These are phyloP conservation scores for Panopea generosa DNA, from an alignment of 2,888 invertebrate species.

Conservation along the genomic window DNA sequence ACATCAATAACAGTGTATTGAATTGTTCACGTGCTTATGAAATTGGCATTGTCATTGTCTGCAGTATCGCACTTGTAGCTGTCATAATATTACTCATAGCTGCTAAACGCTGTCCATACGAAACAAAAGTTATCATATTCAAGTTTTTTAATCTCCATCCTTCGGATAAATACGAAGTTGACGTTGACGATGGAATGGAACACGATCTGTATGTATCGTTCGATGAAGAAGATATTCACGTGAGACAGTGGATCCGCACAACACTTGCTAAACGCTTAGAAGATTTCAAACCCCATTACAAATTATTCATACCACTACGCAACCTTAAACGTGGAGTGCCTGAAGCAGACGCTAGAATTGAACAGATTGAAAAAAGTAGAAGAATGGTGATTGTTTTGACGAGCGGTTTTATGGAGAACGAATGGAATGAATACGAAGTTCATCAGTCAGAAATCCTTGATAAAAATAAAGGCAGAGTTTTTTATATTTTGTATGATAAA, in stretches of 20 bases:
- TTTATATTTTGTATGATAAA: background rate
- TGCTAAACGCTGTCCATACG: background rate
- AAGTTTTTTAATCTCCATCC: background rate
- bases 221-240: background rate
- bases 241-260: background rate
- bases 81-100: background rate
- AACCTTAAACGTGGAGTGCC: background rate
- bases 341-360: background rate
- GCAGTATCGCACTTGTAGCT: background rate
- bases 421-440: background rate
- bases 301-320: too few relatives aligned
- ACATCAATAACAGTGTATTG: background rate
- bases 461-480: background rate
- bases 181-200: background rate
- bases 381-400: background rate
- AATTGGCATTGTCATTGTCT: background rate
- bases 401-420: too few relatives aligned
- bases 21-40: background rate
- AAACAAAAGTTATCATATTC: background rate
- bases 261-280: constrained; percentile 3
- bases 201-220: too few relatives aligned
- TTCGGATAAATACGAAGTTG: background rate
- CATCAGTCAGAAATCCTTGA: background rate
- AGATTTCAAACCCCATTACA: background rate
- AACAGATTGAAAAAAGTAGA: background rate